A percentile compares a stretch with the other conserved stretches of the same genome.
Conservation (phyloP, 2,113 vertebrate genomes). For the Dendrocopos noguchii region DNA sequence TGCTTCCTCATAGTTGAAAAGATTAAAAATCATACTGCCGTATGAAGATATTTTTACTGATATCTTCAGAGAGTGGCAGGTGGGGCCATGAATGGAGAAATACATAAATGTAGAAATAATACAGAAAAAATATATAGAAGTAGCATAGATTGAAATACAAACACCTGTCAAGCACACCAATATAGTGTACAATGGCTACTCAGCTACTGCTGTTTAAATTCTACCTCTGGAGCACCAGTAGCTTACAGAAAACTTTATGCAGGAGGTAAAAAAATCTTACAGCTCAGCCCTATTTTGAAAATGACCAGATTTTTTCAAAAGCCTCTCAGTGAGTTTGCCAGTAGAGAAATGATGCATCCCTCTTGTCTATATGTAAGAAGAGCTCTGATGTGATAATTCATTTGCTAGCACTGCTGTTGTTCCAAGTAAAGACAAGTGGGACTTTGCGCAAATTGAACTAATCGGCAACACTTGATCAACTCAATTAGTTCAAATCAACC, state of each 20-base stretch:
- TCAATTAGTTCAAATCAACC: conserved; percentile 57
- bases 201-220: rapidly evolving
- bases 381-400: not conserved
- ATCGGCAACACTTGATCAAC: conserved; percentile 54
- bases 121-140: not conserved
- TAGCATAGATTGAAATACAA: not conserved
- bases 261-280: not conserved
- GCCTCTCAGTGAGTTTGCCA: not conserved
- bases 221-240: not conserved
- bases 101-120: not conserved
- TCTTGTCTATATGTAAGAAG: not conserved
- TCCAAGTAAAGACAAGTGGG: conserved; percentile 22
- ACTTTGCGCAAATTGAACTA: conserved; percentile 28
- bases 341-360: not conserved
- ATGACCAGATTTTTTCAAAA: not conserved
- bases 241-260: not conserved
- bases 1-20: not conserved
- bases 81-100: not conserved
- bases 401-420: not conserved
- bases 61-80: not conserved
- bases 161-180: not conserved
- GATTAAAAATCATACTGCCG: not conserved
- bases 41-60: not conserved
- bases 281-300: not conserved
- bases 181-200: not conserved